A percentile compares a stretch with the other conserved stretches of the same genome.
These are phyloP conservation scores for Rhinolophus sinicus DNA, from an alignment of 2,113 vertebrate species.

Conservation along the genomic window DNA sequence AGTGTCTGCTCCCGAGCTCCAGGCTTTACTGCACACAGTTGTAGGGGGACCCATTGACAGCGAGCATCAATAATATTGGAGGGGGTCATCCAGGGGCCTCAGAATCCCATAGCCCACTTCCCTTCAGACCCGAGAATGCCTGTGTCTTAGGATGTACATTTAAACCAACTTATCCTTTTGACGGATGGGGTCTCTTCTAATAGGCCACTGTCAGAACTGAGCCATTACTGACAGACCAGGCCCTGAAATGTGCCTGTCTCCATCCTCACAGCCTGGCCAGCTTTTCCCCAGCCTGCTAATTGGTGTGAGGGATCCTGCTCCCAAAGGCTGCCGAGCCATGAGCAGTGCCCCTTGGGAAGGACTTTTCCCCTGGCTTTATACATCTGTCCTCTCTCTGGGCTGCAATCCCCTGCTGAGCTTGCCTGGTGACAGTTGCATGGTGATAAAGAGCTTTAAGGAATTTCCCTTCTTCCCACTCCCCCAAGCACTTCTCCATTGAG, in stretches of 20 bases:
- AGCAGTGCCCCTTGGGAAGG: neutral
- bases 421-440: constrained; percentile 49
- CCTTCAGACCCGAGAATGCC: neutral
- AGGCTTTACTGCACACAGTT: fast-evolving
- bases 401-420: neutral
- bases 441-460: constrained; percentile 54
- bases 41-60: neutral
- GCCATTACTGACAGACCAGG: neutral
- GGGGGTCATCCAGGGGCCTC: neutral
- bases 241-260: neutral
- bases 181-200: neutral
- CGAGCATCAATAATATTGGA: fast-evolving
- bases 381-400: neutral
- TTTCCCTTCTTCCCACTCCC: neutral
- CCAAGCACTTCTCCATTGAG: neutral
- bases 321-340: neutral
- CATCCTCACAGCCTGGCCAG: neutral
- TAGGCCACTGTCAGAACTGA: neutral
- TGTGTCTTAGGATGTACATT: neutral
- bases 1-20: too few species aligned
- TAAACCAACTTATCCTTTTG: neutral
- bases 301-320: neutral
- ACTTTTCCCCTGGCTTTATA: neutral
- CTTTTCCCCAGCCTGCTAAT: neutral
- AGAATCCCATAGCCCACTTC: fast-evolving